phyloP scores from a whole-genome alignment of 64 coral and sea anemone genomes.

The Montipora foliosa region DNA sequence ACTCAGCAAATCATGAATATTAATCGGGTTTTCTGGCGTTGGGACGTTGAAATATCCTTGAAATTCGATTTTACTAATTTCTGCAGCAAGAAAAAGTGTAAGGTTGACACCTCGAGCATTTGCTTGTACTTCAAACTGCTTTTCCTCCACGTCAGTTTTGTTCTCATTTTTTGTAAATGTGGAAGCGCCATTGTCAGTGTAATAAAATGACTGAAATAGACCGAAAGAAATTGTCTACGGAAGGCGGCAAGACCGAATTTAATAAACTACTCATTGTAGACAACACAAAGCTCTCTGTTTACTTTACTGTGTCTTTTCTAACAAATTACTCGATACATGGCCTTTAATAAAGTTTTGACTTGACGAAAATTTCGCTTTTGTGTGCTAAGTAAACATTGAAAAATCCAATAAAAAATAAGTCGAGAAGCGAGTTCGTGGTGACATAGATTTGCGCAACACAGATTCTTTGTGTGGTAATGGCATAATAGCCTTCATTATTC shows the following conservation, averaged over 20 bases:
- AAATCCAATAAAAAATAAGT: constrained; percentile 69
- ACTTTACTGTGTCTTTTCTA: constrained; percentile 69
- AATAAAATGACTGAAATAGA: constrained; percentile 85
- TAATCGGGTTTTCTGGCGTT: constrained; percentile 20
- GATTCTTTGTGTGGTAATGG: not conserved
- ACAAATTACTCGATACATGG: constrained; percentile 92
- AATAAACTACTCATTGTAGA: constrained; percentile 76
- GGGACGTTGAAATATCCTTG: not conserved
- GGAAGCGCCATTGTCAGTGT: constrained; percentile 44
- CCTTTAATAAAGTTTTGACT: constrained; percentile 90
- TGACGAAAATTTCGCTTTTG: constrained; percentile 88
- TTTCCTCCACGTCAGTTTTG: not conserved
- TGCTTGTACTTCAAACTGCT: too few species aligned
- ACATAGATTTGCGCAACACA: not conserved
- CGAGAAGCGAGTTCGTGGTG: not conserved
- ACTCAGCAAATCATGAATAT: constrained; percentile 45
- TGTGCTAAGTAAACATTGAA: constrained; percentile 85
- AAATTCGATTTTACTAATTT: not conserved
- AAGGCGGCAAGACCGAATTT: constrained; percentile 68
- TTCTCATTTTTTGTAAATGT: constrained; percentile 18
- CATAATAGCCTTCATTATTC: not conserved
- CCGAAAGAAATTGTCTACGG: constrained; percentile 68
- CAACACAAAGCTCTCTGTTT: constrained; percentile 85
- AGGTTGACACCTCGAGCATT: not conserved
- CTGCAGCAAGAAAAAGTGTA: not conserved